phyloP scores from a whole-genome alignment of 2,113 vertebrate genomes.

The Columba livia region DNA sequence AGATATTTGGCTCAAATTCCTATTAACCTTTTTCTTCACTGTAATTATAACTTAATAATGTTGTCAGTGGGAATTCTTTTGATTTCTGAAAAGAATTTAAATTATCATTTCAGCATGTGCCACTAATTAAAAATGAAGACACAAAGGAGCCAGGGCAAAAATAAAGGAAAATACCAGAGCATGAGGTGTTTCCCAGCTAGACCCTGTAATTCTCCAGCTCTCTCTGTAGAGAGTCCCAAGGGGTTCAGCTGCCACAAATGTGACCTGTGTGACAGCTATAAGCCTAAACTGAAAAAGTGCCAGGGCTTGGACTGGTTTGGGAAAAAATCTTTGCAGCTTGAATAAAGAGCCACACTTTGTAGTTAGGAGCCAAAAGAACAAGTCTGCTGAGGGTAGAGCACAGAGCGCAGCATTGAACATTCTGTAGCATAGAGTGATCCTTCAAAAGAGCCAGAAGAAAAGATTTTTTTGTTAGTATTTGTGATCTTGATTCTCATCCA shows the following conservation, averaged over 20 bases:
- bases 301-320: neutral
- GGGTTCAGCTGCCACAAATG: neutral
- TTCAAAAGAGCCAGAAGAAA: neutral
- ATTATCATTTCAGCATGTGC: slow-evolving; percentile 58
- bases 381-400: neutral
- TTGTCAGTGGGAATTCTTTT: slow-evolving; percentile 59
- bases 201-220: neutral
- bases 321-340: neutral
- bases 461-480: neutral
- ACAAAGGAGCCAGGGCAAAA: slow-evolving; percentile 18
- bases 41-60: slow-evolving; percentile 58
- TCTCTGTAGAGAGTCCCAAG: neutral
- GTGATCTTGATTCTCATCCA: neutral
- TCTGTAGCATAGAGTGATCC: neutral
- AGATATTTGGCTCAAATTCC: slow-evolving; percentile 56
- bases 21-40: slow-evolving; percentile 41
- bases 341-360: neutral
- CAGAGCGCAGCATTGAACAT: neutral
- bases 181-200: slow-evolving; percentile 12
- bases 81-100: slow-evolving; percentile 60
- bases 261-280: neutral
- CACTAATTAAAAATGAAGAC: slow-evolving; percentile 53
- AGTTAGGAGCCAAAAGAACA: neutral
- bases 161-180: neutral
- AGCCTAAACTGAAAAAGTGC: neutral